These are phyloP conservation scores for Sepioteuthis lessoniana DNA, from an alignment of 2,888 invertebrate genomes.

Conservation along the genomic window DNA sequence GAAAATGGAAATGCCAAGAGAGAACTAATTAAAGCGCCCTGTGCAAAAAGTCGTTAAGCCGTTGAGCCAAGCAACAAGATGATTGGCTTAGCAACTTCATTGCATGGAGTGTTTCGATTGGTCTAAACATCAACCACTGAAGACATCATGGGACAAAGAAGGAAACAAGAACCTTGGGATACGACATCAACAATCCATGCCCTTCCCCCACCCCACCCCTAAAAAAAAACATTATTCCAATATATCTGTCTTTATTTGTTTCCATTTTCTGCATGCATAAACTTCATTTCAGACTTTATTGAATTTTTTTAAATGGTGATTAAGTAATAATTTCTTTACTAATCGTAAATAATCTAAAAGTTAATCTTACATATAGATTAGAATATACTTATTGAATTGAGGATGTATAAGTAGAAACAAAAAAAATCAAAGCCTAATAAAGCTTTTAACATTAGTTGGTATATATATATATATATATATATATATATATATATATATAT, in stretches of 20 bases:
- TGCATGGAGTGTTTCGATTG: conserved; percentile 49
- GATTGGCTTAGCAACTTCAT: conserved; percentile 49
- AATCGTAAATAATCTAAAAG: neutral
- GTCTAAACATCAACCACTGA: conserved; percentile 44
- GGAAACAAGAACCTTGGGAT: neutral
- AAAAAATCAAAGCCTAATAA: too few relatives aligned
- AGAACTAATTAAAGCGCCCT: conserved; percentile 48
- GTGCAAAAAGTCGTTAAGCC: conserved; percentile 48
- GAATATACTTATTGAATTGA: neutral
- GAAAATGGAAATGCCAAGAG: conserved; percentile 36
- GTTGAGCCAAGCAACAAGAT: conserved; percentile 40
- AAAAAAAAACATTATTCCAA: neutral
- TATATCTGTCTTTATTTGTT: neutral
- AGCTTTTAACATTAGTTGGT: too few relatives aligned
- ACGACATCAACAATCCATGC: neutral
- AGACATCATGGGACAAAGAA: neutral
- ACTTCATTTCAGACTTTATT: neutral
- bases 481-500: neutral
- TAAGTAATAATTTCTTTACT: too few relatives aligned
- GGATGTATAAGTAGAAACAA: neutral
- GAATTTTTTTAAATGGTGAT: neutral
- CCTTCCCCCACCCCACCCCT: too few relatives aligned
- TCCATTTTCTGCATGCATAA: neutral
- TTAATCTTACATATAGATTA: neutral
- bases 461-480: too few relatives aligned